These are phyloP conservation scores for Perccottus glenii DNA, from an alignment of 2,113 vertebrate genomes.

Conservation along the genomic window DNA sequence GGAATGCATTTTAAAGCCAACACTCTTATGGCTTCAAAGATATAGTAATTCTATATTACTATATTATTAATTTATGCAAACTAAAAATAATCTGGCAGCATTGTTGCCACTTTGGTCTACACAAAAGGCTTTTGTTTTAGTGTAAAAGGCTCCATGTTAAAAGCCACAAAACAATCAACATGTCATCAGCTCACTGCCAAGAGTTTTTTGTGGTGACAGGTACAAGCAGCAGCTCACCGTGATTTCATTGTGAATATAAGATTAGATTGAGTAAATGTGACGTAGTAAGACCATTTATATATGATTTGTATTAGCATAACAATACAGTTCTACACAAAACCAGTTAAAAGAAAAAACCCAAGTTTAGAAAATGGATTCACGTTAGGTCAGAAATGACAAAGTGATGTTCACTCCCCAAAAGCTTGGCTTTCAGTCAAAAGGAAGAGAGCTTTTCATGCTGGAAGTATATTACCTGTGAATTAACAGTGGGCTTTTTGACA, in stretches of 20 bases:
- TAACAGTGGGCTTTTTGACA: constrained; percentile 53
- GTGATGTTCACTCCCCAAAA: constrained; percentile 42
- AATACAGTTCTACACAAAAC: constrained; percentile 27
- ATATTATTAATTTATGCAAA: too few species aligned
- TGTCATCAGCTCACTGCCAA: not conserved
- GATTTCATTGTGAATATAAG: not conserved
- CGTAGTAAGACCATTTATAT: not conserved
- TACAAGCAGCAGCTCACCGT: not conserved
- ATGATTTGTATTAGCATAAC: constrained; percentile 37
- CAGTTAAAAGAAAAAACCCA: constrained; percentile 25
- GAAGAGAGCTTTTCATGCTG: constrained; percentile 26
- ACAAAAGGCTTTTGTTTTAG: not conserved
- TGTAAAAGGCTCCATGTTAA: not conserved
- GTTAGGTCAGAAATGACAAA: constrained; percentile 34
- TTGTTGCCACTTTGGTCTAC: too few species aligned
- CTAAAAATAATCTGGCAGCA: too few species aligned
- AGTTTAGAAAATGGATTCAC: constrained; percentile 7
- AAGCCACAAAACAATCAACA: not conserved
- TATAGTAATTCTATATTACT: too few species aligned
- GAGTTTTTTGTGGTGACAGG: not conserved
- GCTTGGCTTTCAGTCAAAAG: constrained; percentile 39
- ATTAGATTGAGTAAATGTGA: not conserved
- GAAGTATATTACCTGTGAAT: constrained; percentile 59
- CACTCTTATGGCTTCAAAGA: too few species aligned
- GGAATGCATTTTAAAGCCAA: too few species aligned